Evolutionary conservation across 2,113 vertebrate genomes (phyloP), one percentile per base, ranked within the genome.

Genomic region (Pollachius pollachius): DNA sequence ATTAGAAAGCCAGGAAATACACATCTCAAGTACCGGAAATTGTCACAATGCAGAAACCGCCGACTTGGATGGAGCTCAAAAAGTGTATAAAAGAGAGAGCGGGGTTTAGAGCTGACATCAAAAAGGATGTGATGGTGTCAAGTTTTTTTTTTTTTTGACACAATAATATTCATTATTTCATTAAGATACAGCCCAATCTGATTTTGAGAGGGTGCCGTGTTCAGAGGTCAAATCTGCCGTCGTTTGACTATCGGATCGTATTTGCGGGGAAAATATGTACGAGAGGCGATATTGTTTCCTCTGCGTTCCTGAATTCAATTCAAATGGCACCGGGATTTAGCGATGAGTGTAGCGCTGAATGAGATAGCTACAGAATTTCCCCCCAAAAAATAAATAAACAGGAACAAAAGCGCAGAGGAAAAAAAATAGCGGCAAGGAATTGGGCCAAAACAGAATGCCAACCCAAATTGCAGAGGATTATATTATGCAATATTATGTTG

Each of bases 1-100:
- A 92, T 92, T 92, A 92, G 90, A 90, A 89, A 88, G 87, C 82
- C 92, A 92, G 92, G 92, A 92, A 92, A 90, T 86, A 87, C 85
- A 87, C 88, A 80, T 82, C 77, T 91, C 86, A 85, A 92, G 89
- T 89, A 89, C 90, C 90, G 91, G 92, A 92, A 92, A 93, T 92
- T 89, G 89, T 85, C 87, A 89, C 91, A 84, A 88, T 90, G 86
- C 84, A 83, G 83, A 89, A 74, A 76, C 82, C 84, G 82, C 85
- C 78, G 76, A 89, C 89, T 89, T 90, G 87, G 89, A 87, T 85
- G 76, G 54, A 77, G 83, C 81, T 90, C 89, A 86, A 89, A 82
- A 83, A 87, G 83, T n/a, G 78, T 84, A 82, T 80, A 71, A 81
- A 91, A 64, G 63, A 65, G 63, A 79, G 74, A 77, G 73, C 23